Evolutionary conservation across 2,888 invertebrate genomes (phyloP).

Genomic region (Zootermopsis nevadensis): DNA sequence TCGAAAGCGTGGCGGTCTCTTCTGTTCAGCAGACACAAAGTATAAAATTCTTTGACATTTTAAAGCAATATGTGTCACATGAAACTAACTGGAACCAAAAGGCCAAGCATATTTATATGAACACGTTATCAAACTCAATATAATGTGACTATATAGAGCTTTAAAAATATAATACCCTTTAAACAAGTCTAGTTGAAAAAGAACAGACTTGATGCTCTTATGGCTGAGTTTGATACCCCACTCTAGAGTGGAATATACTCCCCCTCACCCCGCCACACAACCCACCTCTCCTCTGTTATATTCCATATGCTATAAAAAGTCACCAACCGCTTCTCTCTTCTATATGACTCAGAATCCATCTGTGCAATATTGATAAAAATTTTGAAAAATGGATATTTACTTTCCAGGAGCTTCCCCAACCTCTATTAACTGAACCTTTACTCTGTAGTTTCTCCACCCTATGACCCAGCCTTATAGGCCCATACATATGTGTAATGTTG

Average conservation of each 20-base stretch:
- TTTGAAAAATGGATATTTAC: slow-evolving; percentile 55
- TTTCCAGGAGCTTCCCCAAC: slow-evolving; percentile 49
- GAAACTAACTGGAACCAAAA: slow-evolving; percentile 29
- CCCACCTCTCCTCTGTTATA: slow-evolving; percentile 25
- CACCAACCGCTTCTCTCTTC: slow-evolving; percentile 45
- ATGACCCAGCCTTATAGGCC: slow-evolving; percentile 13
- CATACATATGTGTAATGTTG: slow-evolving; percentile 21
- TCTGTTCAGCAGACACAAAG: neutral
- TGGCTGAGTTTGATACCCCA: slow-evolving; percentile 1
- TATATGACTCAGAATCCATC: slow-evolving; percentile 54
- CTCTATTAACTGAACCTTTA: slow-evolving; percentile 40
- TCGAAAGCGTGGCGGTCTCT: neutral
- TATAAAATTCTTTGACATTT: slow-evolving; percentile 27
- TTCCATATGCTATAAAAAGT: slow-evolving; percentile 53
- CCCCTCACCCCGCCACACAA: slow-evolving; percentile 29
- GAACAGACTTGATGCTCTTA: slow-evolving; percentile 25
- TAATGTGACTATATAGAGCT: slow-evolving; percentile 22
- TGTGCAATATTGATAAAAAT: slow-evolving; percentile 54
- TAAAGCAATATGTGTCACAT: slow-evolving; percentile 43
- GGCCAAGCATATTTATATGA: slow-evolving; percentile 12
- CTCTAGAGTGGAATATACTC: slow-evolving; percentile 33
- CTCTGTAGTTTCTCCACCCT: slow-evolving; percentile 23
- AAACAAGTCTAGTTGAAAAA: slow-evolving; percentile 36
- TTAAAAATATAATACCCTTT: slow-evolving; percentile 34
- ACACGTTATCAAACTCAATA: slow-evolving; percentile 20